phyloP scores from a whole-genome alignment of 2,888 invertebrate genomes.

The Agelastica alni region DNA sequence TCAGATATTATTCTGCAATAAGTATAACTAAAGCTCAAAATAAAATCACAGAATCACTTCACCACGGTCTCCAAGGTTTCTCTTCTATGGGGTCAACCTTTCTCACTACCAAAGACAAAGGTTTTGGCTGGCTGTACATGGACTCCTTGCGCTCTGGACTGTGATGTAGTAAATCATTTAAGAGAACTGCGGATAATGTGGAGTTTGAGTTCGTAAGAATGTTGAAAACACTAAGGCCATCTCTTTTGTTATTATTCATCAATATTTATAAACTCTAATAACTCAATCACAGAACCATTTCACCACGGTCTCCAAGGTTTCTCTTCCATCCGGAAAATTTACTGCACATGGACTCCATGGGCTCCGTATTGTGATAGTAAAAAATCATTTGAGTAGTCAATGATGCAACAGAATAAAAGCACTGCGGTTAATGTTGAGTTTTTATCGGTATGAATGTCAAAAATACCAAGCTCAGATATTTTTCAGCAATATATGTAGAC shows the following conservation, averaged over 20 bases:
- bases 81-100: too few species aligned
- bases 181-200: constrained; percentile 61
- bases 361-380: constrained; percentile 52
- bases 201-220: constrained; percentile 53
- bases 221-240: constrained; percentile 78
- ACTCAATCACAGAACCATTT: too few species aligned
- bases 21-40: too few species aligned
- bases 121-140: constrained; percentile 58
- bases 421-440: constrained; percentile 55
- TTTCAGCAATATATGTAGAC: too few species aligned
- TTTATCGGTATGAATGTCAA: constrained; percentile 63
- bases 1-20: too few species aligned
- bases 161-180: constrained; percentile 61
- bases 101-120: constrained; percentile 75
- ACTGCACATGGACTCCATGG: constrained; percentile 51
- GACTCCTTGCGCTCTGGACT: constrained; percentile 50
- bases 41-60: constrained; percentile 26
- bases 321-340: constrained; percentile 72
- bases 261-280: too few species aligned
- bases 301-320: too few species aligned
- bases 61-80: constrained; percentile 83
- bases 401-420: too few species aligned
- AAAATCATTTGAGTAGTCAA: constrained; percentile 64
- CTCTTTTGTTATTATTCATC: too few species aligned
- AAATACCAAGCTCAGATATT: constrained; percentile 77